Conservation (phyloP, 1,140 invertebrate species). For the Melipona quadrifasciata region DNA sequence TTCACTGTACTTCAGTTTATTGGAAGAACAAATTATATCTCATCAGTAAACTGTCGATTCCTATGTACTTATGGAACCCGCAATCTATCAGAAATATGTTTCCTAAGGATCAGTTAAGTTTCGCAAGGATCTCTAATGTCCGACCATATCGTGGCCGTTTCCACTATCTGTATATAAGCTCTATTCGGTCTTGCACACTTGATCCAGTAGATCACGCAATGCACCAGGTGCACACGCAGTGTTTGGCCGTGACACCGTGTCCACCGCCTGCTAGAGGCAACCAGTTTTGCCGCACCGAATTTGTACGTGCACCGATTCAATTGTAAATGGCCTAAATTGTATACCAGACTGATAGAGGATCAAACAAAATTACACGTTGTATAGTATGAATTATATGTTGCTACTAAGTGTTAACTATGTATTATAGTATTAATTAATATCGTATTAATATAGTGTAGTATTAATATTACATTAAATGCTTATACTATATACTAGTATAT, state of each 20-base stretch:
- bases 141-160: not conserved
- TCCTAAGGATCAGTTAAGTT: not conserved
- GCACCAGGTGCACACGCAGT: slow-evolving; percentile 47
- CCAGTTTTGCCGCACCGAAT: slow-evolving; percentile 20
- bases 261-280: slow-evolving; percentile 46
- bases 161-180: slow-evolving; percentile 32
- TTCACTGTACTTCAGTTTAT: not conserved
- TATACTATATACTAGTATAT: too few species aligned
- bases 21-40: not conserved
- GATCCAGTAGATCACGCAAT: slow-evolving; percentile 45
- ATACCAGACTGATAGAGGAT: not conserved
- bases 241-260: slow-evolving; percentile 36
- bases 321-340: not conserved
- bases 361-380: not conserved
- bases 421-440: too few species aligned
- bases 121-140: not conserved
- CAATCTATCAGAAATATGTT: not conserved
- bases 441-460: too few species aligned
- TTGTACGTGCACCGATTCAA: slow-evolving; percentile 15
- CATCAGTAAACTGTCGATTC: not conserved
- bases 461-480: too few species aligned
- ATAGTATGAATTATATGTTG: too few species aligned
- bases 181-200: slow-evolving; percentile 30
- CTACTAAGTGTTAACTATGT: too few species aligned
- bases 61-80: too few species aligned